phyloP scores from a whole-genome alignment of 2,888 invertebrate genomes.

The Listrodromus nycthemerus region DNA sequence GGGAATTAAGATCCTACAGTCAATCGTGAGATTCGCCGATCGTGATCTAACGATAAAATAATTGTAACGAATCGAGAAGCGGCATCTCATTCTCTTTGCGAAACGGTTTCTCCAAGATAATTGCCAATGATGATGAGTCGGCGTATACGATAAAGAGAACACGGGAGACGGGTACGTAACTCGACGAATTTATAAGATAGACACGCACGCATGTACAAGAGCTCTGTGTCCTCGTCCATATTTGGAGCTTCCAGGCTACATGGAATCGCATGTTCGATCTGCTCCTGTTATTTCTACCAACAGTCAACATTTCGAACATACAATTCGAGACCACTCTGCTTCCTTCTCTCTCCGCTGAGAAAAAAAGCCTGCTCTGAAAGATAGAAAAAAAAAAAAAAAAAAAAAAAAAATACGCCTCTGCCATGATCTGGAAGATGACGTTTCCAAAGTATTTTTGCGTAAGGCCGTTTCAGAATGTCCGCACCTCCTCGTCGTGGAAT shows the following conservation, averaged over 20 bases:
- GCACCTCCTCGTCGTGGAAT: neutral
- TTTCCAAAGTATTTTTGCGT: constrained; percentile 50
- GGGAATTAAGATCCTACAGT: constrained; percentile 20
- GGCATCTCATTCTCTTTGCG: constrained; percentile 47
- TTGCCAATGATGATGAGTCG: constrained; percentile 64
- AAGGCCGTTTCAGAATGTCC: constrained; percentile 52
- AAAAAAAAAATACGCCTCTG: constrained; percentile 6
- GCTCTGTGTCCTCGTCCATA: constrained; percentile 49
- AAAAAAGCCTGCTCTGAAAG: constrained; percentile 22
- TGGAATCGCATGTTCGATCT: constrained; percentile 25
- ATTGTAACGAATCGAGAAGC: constrained; percentile 54
- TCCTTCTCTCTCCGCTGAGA: neutral
- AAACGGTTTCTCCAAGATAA: constrained; percentile 65
- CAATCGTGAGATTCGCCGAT: constrained; percentile 5
- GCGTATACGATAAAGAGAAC: constrained; percentile 62
- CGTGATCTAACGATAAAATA: constrained; percentile 57
- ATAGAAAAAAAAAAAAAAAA: constrained; percentile 33
- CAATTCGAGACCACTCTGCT: constrained; percentile 1
- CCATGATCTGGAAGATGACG: neutral
- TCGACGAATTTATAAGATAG: constrained; percentile 61
- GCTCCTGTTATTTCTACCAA: constrained; percentile 59
- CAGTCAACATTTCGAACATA: constrained; percentile 30
- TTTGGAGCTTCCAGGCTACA: constrained; percentile 47
- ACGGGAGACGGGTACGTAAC: constrained; percentile 39
- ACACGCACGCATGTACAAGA: neutral